A percentile compares a stretch with the other conserved stretches of the same genome.
phyloP scores from a whole-genome alignment of 2,797 vertebrate genomes.

The Acestrorhynchus altus region DNA sequence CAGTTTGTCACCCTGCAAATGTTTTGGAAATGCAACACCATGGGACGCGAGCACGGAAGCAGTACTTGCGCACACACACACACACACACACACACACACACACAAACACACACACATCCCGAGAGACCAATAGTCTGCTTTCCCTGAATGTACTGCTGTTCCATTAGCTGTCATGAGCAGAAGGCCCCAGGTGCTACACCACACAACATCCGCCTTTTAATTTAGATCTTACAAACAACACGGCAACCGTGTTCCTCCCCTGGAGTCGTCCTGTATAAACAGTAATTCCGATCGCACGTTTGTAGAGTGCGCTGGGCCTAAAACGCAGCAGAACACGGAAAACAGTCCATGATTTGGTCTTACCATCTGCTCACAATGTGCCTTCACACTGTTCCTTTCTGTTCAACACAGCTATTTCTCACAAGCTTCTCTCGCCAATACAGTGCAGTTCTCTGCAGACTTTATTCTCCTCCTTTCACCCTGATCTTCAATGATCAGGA shows the following conservation, averaged over 20 bases:
- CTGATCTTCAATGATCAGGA: too few species aligned
- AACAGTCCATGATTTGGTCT: background rate
- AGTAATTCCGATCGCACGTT: background rate
- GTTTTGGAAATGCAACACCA: constrained; percentile 9
- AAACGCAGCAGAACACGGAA: background rate
- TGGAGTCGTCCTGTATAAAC: background rate
- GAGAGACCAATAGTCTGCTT: constrained; percentile 12
- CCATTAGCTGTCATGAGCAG: constrained; percentile 18
- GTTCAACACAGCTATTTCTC: too few species aligned
- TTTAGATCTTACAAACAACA: background rate
- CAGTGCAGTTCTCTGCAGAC: too few species aligned
- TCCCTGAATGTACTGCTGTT: constrained; percentile 10
- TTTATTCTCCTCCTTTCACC: too few species aligned
- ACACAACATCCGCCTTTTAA: constrained; percentile 14
- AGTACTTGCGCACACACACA: too few species aligned
- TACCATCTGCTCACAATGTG: background rate
- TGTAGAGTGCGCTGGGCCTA: background rate
- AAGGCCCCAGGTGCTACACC: background rate
- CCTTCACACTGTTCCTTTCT: background rate
- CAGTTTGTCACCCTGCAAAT: background rate
- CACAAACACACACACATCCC: constrained; percentile 5
- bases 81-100: background rate
- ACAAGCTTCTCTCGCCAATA: too few species aligned
- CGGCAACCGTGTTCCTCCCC: background rate
- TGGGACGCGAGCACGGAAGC: background rate